Evolutionary conservation across 2,888 invertebrate species (phyloP), one percentile per base, ranked within the genome.

Genomic region (Leptura quadrifasciata): DNA sequence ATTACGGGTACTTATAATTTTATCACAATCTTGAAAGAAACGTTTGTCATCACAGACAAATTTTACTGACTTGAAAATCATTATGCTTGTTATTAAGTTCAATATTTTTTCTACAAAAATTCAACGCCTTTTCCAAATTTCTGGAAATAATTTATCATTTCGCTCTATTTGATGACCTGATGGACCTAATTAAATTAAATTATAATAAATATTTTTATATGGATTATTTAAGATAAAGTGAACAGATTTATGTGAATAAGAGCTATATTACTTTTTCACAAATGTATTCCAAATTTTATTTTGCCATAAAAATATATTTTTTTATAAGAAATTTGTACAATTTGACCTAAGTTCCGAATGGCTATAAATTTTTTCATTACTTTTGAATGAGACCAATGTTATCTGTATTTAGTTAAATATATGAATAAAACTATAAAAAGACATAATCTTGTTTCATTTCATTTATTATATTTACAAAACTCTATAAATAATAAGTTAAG

Each of bases 381-480:
- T 72, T 72, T 72, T 63, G 64, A 20, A 35, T 31, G 17, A 71
- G 64, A 47, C 31, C 24, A 65, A 69, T 58, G 69, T 58, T 58
- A 69, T 21, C 64, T 72, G 72, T 72, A 72, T 72, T 72, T 64
- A 21, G 65, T 64, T 72, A 52, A 72, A 27, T 60, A 70, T 60
- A 70, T 70, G 60, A 63, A 69, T 72, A 75, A 74, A 74, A 72
- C 55, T 71, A 60, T 72, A 65, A 72, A 68, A 77, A 31, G 55
- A 64, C 67, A 69, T 67, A 63, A 63, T 54, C 35, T 72, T 74
- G 52, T 77, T 64, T 74, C 65, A 75, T 77, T 64, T 75, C 61
- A 76, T 75, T 70, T 74, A 63, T 63, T 69, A 54, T 70, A 68
- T 65, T 65, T 60, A 70, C 21, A 73, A 52, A 39, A 65, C 31